Base-by-base conservation (phyloP, 1,140 invertebrate genomes). In the Leptinotarsa undecemlineata region DNA sequence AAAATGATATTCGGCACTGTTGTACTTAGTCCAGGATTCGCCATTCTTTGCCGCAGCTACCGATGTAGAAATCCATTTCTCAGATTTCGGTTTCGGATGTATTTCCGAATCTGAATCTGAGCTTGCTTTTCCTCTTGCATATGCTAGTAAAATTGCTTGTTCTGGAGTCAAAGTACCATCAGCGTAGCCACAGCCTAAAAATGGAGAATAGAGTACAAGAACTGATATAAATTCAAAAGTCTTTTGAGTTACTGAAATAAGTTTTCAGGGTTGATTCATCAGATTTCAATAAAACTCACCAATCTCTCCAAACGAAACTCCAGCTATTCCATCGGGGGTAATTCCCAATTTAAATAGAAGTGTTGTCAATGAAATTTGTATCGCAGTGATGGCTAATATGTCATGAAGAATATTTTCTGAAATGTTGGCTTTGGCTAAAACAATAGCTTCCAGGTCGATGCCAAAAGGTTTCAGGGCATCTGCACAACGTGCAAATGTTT, bases 281-380 rank as follows among this genome's bases (percentile, higher is more conserved):
- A 42, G 33, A 8, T 42, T 42, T 42, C 33, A 42, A 11, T 3
- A 42, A 42, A 11, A 42, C 33, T 42, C 8, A 42, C 33, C 70
- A 17, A 94, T 82, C 76, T 97, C 95, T n/a, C 95, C 95, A 13
- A 96, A 95, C 0, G 96, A 98, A 84, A 98, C 96, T 2, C 97
- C 97, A 57, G 98, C 86, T 79, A 98, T 95, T 57, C 96, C 96
- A 85, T 98, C 95, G 3, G 96, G 94, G 51, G 89, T 85, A 8
- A 99, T 88, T 71, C 91, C 93, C 63, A 97, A 79, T 3, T 86
- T 86, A 21, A 85, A 89, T 15, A 98, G 86, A 20, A 96, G 80
- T 85, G 98, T 96, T 2, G 95, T 92, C 1, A 98, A 85, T 8
- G 94, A 96, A 68, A 98, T 92, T 86, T 98, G 96, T 81, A 98